Base-by-base conservation (phyloP, 2,888 invertebrate species). In the Corbicula japonica region DNA sequence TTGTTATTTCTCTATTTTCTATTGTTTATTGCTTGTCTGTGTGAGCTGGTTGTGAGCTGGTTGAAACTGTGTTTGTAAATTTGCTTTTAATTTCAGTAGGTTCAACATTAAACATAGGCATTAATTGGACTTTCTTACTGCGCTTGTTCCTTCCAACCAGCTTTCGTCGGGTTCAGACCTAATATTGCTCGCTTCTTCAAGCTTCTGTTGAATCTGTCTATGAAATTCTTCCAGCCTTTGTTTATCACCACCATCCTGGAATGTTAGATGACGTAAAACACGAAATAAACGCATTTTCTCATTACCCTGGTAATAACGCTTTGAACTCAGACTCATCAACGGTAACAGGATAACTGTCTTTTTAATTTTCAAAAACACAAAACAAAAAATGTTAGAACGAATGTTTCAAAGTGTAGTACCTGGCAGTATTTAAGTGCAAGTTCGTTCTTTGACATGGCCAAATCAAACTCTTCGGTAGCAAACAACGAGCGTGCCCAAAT, bases 401-500 rank as follows among this genome's bases (percentile, higher is more conserved):
- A 12, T 10, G 10, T 12, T 41, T 18, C 15, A 18, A 12, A 12
- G 41, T 48, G 46, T n/a, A 23, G 32, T 73, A 81, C 81, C 71
- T 62, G 61, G 18, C 58, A 48, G 66, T 50, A 58, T 26, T 77
- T 58, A 46, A 81, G 34, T 1, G 74, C 77, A 23, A 69, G 30
- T 15, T 68, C 48, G 18, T 48, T 38, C 41, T 81, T 81, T 8
- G 52, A 34, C 5, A 63, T 41, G n/a, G 81, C 81, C 26, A 77
- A 23, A 8, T 71, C 74, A 21, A 44, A 77, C 0, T 77, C 71
- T 8, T 48, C 38, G 5, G 48, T 54, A 18, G 26, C 23, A 4
- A 38, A 54, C 38, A 81, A 23, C 0, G 81, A 74, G 30, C 46
- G 41, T 1, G 71, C 71, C 77, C 77, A 81, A 10, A 81, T 54